Percentiles rank a stretch among this genome's conserved stretches.
phyloP scores from a whole-genome alignment of 92 coral and sea anemone species.

The Epizoanthus illoricatus region DNA sequence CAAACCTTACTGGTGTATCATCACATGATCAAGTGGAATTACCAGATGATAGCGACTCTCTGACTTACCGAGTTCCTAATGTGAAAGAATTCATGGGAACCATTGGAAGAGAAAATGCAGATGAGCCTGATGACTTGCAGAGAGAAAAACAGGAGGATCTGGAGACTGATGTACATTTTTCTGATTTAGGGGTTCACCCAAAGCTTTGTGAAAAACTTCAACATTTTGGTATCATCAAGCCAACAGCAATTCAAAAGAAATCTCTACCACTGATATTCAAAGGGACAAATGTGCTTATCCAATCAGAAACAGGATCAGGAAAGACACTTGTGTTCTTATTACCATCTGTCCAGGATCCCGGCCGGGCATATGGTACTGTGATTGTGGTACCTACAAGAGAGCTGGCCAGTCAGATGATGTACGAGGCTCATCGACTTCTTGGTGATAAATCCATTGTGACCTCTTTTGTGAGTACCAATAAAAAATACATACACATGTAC shows the following conservation, averaged over 20 bases:
- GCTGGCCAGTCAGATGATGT: constrained; percentile 85
- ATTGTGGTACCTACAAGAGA: constrained; percentile 87
- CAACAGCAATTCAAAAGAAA: constrained; percentile 68
- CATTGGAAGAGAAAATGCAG: neutral
- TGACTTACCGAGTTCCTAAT: constrained; percentile 64
- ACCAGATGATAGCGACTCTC: constrained; percentile 62
- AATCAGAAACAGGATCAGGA: constrained; percentile 90
- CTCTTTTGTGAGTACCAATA: constrained; percentile 72
- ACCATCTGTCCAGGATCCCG: constrained; percentile 85
- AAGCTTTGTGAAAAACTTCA: constrained; percentile 65
- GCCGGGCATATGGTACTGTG: constrained; percentile 74
- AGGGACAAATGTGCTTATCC: constrained; percentile 64
- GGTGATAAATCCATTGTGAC: constrained; percentile 73
- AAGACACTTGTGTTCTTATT: constrained; percentile 78
- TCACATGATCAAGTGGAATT: constrained; percentile 39
- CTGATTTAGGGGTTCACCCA: constrained; percentile 71
- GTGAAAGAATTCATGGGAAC: constrained; percentile 32
- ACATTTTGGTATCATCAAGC: constrained; percentile 48
- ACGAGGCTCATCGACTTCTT: constrained; percentile 73
- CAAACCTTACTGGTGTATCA: constrained; percentile 51
- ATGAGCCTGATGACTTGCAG: constrained; percentile 1
- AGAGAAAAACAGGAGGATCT: constrained; percentile 4
- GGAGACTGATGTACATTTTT: constrained; percentile 27
- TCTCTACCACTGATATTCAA: constrained; percentile 62
- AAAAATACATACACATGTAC: too few relatives aligned